Evolutionary conservation across 1,140 invertebrate species (phyloP), one percentile per base, ranked within the genome.

Genomic region (Halictus rubicundus): DNA sequence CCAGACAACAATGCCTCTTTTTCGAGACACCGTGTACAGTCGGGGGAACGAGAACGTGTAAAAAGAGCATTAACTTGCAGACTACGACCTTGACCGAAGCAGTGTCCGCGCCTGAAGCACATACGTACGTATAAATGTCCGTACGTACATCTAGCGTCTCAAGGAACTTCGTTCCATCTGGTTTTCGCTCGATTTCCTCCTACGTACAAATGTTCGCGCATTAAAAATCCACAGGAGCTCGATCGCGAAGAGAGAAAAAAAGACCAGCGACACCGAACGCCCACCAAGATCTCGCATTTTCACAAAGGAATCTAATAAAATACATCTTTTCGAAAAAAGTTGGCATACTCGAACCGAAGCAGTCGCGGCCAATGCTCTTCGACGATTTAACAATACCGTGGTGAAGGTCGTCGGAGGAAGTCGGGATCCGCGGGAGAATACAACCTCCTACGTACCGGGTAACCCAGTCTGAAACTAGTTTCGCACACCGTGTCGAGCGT

Each of bases 51-150:
- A 80, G 84, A 87, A 86, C 84, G 85, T 83, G 84, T 69, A 87
- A 87, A 86, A 86, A 86, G 85, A 86, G 75, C 84, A 85, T 83
- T 83, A 85, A 85, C 81, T 81, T 78, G 84, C 84, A 87, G 84
- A 87, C 85, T 78, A 74, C 71, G 85, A 87, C 85, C 85, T 87
- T 87, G 85, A 87, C 85, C 85, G 85, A 81, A 87, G 85, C 84
- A 76, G 81, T 85, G 85, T 86, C 85, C 85, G 84, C 71, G 84
- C 75, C 68, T 72, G 83, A 77, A 82, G 80, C 80, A 68, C 68
- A 73, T 59, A 46, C 63, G 32, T 49, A 57, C 46, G 52, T 52
- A 74, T 60, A 68, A 59, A 75, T 46, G 60, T 79, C 60, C 68
- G 70, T 60, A 46, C 74, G 68, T 71, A 68, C 59, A 79, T 86